phyloP scores from a whole-genome alignment of 2,888 invertebrate species.

The Sarcophaga rosellei region DNA sequence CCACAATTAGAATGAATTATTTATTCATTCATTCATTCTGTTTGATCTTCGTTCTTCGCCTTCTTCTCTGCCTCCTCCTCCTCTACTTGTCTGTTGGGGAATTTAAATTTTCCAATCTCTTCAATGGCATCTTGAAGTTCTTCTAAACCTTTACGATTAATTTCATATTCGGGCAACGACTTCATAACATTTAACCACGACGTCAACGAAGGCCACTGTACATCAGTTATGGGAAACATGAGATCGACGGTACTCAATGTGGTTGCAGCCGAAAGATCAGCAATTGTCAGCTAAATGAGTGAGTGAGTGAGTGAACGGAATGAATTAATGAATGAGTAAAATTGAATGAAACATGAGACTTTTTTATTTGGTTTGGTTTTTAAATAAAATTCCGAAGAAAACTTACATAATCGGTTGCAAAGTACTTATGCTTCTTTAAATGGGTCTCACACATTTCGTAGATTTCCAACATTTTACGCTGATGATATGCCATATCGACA shows the following conservation, averaged over 20 bases:
- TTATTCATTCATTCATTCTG: background rate
- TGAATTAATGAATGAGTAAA: background rate
- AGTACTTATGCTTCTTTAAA: constrained; percentile 75
- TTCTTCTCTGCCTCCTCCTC: constrained; percentile 1
- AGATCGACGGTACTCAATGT: constrained; percentile 81
- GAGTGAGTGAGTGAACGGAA: constrained; percentile 31
- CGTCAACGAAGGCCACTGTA: constrained; percentile 77
- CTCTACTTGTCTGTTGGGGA: constrained; percentile 68
- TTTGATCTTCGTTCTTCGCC: constrained; percentile 14
- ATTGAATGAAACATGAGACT: background rate
- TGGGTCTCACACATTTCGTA: constrained; percentile 80
- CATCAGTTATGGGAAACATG: constrained; percentile 79
- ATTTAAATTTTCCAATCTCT: constrained; percentile 76
- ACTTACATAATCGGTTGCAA: constrained; percentile 79
- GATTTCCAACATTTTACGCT: constrained; percentile 79
- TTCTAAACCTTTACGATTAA: constrained; percentile 76
- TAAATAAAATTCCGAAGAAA: background rate
- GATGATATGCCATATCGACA: constrained; percentile 76
- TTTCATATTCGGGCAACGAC: constrained; percentile 74
- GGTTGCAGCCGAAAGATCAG: constrained; percentile 81
- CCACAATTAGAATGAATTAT: too few species aligned
- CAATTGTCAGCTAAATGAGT: constrained; percentile 78
- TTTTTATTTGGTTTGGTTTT: constrained; percentile 10
- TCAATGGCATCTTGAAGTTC: constrained; percentile 74
- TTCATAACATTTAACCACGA: constrained; percentile 77